Evolutionary conservation across 2,888 invertebrate species (phyloP).

Genomic region (Synergus japonicus): DNA sequence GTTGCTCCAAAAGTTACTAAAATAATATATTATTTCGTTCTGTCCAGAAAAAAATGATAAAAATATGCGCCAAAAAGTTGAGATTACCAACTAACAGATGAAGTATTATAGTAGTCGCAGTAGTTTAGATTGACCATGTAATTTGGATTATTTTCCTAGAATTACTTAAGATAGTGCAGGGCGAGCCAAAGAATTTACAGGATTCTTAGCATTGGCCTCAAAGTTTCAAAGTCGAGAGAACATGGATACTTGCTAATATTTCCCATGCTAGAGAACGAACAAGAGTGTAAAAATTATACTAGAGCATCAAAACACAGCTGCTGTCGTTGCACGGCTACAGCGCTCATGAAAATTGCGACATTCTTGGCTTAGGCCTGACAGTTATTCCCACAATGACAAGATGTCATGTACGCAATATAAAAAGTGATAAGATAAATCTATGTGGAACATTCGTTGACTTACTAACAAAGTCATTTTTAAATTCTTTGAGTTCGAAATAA

Average conservation of each 20-base stretch:
- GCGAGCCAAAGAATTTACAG: conserved; percentile 32
- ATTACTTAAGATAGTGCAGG: conserved; percentile 21
- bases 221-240: conserved; percentile 55
- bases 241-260: conserved; percentile 46
- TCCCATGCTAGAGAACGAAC: conserved; percentile 43
- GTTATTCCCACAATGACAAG: conserved; percentile 37
- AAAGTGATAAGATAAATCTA: conserved; percentile 25
- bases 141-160: conserved; percentile 22
- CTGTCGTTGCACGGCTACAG: conserved; percentile 45
- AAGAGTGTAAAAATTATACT: conserved; percentile 59
- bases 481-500: background rate
- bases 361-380: conserved; percentile 60
- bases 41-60: background rate
- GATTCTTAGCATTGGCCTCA: conserved; percentile 55
- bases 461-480: background rate
- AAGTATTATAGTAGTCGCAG: conserved; percentile 6
- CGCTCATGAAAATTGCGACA: conserved; percentile 64
- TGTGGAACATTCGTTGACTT: background rate
- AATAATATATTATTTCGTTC: background rate
- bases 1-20: too few species aligned
- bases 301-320: conserved; percentile 63
- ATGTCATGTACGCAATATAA: conserved; percentile 20
- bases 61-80: background rate
- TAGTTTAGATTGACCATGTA: conserved; percentile 22
- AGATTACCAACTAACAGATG: background rate